Conservation (phyloP, 37 sponge, comb jelly and placozoan species). For the Cliona cf. orientalis region DNA sequence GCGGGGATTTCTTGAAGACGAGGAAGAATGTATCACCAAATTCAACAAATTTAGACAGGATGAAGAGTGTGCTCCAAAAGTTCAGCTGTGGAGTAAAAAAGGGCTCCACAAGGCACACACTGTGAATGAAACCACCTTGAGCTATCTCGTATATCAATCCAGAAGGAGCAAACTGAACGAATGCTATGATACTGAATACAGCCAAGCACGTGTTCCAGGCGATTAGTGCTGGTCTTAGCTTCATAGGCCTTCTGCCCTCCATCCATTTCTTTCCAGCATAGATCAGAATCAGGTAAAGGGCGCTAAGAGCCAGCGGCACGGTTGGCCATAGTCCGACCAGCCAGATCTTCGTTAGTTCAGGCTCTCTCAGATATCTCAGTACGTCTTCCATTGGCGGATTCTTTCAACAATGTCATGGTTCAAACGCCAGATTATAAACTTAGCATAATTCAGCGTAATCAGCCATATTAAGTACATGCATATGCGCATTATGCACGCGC, state of each 20-base stretch:
- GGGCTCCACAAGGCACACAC: slow-evolving; percentile 4
- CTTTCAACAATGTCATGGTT: too few relatives aligned
- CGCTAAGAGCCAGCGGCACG: background rate
- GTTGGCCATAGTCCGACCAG: background rate
- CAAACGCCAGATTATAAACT: too few relatives aligned
- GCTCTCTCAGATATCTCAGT: too few relatives aligned
- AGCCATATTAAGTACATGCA: too few relatives aligned
- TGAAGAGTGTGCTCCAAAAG: slow-evolving; percentile 63
- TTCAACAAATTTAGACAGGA: slow-evolving; percentile 61
- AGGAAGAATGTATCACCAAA: slow-evolving; percentile 73
- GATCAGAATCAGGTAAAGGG: slow-evolving; percentile 40
- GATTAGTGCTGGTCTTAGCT: slow-evolving; percentile 23
- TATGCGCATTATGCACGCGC: too few relatives aligned
- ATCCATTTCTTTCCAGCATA: slow-evolving; percentile 41
- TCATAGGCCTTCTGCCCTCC: slow-evolving; percentile 24
- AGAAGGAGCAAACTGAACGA: background rate
- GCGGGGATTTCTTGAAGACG: slow-evolving; percentile 54
- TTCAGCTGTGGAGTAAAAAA: background rate
- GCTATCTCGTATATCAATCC: background rate
- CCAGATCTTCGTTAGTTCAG: background rate
- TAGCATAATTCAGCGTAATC: too few relatives aligned
- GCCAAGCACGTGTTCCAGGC: slow-evolving; percentile 60
- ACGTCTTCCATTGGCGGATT: too few relatives aligned
- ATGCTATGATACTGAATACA: slow-evolving; percentile 40
- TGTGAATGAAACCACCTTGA: slow-evolving; percentile 1